Base-by-base conservation (phyloP, 2,113 vertebrate genomes). In the Phrynosoma blainvillii region DNA sequence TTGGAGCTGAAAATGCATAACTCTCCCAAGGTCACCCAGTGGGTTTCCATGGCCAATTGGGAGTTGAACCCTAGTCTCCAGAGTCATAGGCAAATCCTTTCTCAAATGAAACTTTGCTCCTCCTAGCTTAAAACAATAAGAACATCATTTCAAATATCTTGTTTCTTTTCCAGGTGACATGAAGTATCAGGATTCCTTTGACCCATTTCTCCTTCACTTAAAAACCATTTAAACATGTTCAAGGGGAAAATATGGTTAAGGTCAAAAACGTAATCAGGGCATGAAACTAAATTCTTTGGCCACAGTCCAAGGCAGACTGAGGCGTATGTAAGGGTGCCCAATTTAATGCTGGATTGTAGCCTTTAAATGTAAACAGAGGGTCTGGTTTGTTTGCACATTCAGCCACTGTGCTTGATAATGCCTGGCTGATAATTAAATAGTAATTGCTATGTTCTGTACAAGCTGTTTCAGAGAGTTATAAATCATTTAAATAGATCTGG, bases 361-460 rank as follows among this genome's bases (percentile, higher is more conserved):
- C 80, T 77, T 56, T 82, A 66, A 77, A 9, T 79, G 47, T 73
- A 90, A 59, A 75, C 68, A 90, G 62, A 27, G 85, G 79, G 4
- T 20, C 87, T 89, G 87, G 66, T 62, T 81, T 85, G 74, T 82
- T 2, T 2, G 32, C 87, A 89, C 84, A 90, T 83, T 90, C 82
- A 90, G 84, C 83, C 77, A 36, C 70, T 91, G 77, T 52, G n/a
- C 20, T 68, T 40, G 84, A 89, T 65, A 87, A 89, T 87, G 85
- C 78, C 70, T 91, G 89, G 32, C 40, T 56, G 47, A 75, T 32
- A 21, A 93, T 89, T 92, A 78, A 88, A 87, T 66, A 90, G 86
- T 90, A 92, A 93, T 71, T 83, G 87, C 74, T 77, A 23, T 70
- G 85, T 82, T 94, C 91, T 92, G 68, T 92, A 89, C 75, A 84